Evolutionary conservation across 1,140 invertebrate genomes (phyloP).

Genomic region (Anastrepha obliqua): DNA sequence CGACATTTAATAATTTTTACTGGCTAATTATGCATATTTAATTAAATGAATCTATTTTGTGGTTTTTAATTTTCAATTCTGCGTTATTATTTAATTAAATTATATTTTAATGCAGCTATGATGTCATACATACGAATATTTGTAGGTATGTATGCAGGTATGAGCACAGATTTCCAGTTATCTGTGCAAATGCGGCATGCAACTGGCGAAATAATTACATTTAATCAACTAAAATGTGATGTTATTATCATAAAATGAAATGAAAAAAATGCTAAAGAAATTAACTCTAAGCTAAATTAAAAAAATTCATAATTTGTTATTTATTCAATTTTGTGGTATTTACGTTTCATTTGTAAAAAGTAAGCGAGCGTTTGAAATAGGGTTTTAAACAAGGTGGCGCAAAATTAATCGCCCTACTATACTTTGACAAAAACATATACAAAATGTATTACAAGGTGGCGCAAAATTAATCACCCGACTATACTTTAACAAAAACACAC

Average conservation of each 20-base stretch:
- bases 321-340: too few species aligned
- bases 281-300: too few species aligned
- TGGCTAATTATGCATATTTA: slow-evolving; percentile 43
- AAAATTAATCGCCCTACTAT: too few species aligned
- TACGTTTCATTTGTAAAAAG: too few species aligned
- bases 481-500: too few species aligned
- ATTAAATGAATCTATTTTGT: slow-evolving; percentile 33
- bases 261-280: background rate
- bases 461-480: too few species aligned
- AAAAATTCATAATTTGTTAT: too few species aligned
- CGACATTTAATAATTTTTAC: background rate
- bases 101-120: slow-evolving; percentile 14
- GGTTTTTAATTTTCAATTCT: slow-evolving; percentile 45
- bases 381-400: too few species aligned
- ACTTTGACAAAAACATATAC: too few species aligned
- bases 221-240: background rate
- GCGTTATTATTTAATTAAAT: slow-evolving; percentile 50
- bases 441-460: too few species aligned
- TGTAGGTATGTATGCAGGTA: background rate
- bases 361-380: too few species aligned
- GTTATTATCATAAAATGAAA: background rate
- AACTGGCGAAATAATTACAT: background rate
- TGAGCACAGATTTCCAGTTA: background rate
- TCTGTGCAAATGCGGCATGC: background rate
- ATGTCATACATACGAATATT: background rate